Conservation (phyloP, 1,140 invertebrate genomes). For the Drosophila tsacasi region DNA sequence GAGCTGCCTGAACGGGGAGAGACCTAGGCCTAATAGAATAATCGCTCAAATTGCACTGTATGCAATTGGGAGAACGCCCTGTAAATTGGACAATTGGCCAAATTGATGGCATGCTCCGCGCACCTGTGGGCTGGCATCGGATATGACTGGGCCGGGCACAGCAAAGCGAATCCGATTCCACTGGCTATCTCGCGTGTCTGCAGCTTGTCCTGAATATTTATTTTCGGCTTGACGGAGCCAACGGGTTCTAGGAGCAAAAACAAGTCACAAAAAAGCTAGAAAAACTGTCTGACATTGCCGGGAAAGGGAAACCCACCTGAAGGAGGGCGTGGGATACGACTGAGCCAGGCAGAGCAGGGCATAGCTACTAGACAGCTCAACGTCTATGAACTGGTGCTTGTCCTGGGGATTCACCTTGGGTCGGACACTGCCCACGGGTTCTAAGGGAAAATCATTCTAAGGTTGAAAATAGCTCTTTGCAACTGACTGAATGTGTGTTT, state of each 20-base stretch:
- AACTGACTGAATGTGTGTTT: constrained; percentile 44
- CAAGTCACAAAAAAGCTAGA: constrained; percentile 6
- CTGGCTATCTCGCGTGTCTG: constrained; percentile 78
- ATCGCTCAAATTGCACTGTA: constrained; percentile 49
- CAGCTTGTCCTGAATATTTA: constrained; percentile 86
- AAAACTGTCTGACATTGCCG: constrained; percentile 48
- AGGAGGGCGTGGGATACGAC: constrained; percentile 89
- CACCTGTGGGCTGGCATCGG: constrained; percentile 90
- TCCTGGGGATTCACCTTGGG: constrained; percentile 88
- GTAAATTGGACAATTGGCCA: constrained; percentile 54
- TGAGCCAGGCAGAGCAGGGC: constrained; percentile 88
- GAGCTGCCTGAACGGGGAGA: constrained; percentile 57
- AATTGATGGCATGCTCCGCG: constrained; percentile 59
- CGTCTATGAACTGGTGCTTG: constrained; percentile 87
- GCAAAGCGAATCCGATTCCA: constrained; percentile 86
- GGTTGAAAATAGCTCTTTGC: neutral
- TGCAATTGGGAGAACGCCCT: constrained; percentile 12
- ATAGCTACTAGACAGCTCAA: constrained; percentile 88
- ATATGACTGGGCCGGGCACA: constrained; percentile 89
- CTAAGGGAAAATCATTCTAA: constrained; percentile 86
- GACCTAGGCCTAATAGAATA: constrained; percentile 85
- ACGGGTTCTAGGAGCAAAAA: constrained; percentile 88
- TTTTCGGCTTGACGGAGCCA: constrained; percentile 90
- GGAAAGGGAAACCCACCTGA: constrained; percentile 87
- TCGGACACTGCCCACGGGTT: constrained; percentile 91